These are phyloP conservation scores for Erpetoichthys calabaricus DNA, from an alignment of 2,797 vertebrate species.

Conservation along the genomic window DNA sequence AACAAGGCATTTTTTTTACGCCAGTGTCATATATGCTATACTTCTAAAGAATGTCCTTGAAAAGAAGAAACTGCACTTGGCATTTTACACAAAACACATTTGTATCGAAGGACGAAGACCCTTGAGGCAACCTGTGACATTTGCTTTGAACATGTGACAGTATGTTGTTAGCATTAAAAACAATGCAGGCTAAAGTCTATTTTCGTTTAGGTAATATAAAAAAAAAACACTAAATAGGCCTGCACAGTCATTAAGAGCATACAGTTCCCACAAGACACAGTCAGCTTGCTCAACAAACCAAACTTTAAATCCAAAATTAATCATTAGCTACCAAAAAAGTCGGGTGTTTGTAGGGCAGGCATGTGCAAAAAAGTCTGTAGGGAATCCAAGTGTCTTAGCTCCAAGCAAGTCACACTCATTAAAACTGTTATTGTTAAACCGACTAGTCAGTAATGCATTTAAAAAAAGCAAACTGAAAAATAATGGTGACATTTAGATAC, in stretches of 20 bases:
- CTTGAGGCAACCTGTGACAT: not conserved
- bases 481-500: no score
- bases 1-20: no score
- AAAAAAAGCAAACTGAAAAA: no score
- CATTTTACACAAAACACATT: no score
- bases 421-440: no score
- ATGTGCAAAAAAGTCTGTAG: not conserved
- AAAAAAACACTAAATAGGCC: not conserved
- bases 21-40: no score
- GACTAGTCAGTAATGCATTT: no score
- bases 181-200: not conserved
- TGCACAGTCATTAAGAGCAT: not conserved
- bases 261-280: not conserved
- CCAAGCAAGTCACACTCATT: not conserved
- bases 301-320: not conserved
- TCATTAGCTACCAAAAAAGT: slow-evolving; percentile 1
- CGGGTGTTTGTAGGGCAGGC: not conserved
- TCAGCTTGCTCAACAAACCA: not conserved
- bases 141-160: slow-evolving; percentile 2
- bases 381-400: not conserved
- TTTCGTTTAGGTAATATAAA: not conserved
- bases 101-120: not conserved
- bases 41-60: no score
- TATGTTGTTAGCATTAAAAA: not conserved
- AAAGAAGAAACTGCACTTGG: no score